phyloP scores from a whole-genome alignment of 2,797 vertebrate genomes.

The Amniataba percoides region DNA sequence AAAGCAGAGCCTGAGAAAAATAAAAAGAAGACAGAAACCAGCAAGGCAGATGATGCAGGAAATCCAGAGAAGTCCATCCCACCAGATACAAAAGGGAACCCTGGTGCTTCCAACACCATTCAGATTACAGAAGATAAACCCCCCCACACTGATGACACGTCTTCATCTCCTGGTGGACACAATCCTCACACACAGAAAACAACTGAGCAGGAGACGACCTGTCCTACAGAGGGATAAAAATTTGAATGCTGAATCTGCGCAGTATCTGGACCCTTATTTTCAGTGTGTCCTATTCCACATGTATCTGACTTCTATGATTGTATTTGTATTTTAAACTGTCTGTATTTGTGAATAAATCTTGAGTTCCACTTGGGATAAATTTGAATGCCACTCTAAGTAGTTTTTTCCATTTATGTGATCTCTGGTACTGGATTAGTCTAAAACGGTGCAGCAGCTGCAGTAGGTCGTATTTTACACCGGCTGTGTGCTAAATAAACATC shows the following conservation, averaged over 20 bases:
- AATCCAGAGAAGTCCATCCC: slow-evolving; percentile 4
- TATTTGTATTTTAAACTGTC: too few relatives aligned
- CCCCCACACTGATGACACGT: neutral
- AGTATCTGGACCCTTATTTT: too few relatives aligned
- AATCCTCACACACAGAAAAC: slow-evolving; percentile 11
- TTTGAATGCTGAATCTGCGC: too few relatives aligned
- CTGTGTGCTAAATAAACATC: neutral
- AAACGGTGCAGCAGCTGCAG: neutral
- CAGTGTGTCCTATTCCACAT: too few relatives aligned
- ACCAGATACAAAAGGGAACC: neutral
- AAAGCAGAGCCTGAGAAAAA: slow-evolving; percentile 6
- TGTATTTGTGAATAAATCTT: too few relatives aligned
- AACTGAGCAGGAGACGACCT: neutral
- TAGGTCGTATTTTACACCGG: neutral
- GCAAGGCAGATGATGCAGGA: neutral
- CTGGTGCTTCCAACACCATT: slow-evolving; percentile 4
- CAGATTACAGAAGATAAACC: neutral
- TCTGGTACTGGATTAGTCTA: neutral
- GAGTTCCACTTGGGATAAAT: too few relatives aligned
- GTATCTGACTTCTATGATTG: too few relatives aligned
- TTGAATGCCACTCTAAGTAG: neutral
- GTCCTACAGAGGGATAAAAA: slow-evolving; percentile 6
- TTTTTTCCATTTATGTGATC: neutral
- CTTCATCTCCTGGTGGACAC: neutral
- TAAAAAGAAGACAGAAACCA: neutral